Base-by-base conservation (phyloP, 2,888 invertebrate species). In the Habrosyne pyritoides region DNA sequence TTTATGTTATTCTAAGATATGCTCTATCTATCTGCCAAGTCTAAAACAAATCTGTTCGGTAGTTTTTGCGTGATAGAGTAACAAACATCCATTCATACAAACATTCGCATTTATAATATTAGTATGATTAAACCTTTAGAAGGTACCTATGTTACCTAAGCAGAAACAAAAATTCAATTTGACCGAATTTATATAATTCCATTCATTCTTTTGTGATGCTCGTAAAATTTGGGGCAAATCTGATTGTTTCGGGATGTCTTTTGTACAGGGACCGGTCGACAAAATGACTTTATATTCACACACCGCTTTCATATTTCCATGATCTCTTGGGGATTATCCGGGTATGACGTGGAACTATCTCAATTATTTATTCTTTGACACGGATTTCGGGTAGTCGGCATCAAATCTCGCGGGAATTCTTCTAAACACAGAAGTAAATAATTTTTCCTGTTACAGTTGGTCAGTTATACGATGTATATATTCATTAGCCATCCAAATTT, bases 211-310 rank as follows among this genome's bases (percentile, higher is more conserved):
- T 60, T 55, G 48, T 46, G 50, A 30, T 30, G 28, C 52, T 62
- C 64, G 56, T 67, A 64, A 69, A 74, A 67, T 61, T 69, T 66
- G 50, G 56, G 30, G 53, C 53, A 60, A 72, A 74, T 71, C 69
- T 69, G 60, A 77, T 81, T 73, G 68, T 73, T 68, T 66, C 53
- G 64, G 62, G 61, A 60, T 57, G 54, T 61, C 51, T 58, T 42
- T 53, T 48, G 49, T 26, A 53, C 21, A 30, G n/a, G 52, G 36
- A 26, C 26, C 42, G 28, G 53, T 51, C 49, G 10, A 24, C 33
- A 33, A 33, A 46, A 50, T 8, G 30, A 55, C 12, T 51, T 52
- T 30, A 47, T 55, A 53, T 10, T 42, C 8, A 28, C 50, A 55
- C 22, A 47, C 6, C 47, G 22, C 48, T 14, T 26, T 24, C 47